Base-by-base conservation (phyloP, 2,797 vertebrate species). In the Centroberyx gerrardi region DNA sequence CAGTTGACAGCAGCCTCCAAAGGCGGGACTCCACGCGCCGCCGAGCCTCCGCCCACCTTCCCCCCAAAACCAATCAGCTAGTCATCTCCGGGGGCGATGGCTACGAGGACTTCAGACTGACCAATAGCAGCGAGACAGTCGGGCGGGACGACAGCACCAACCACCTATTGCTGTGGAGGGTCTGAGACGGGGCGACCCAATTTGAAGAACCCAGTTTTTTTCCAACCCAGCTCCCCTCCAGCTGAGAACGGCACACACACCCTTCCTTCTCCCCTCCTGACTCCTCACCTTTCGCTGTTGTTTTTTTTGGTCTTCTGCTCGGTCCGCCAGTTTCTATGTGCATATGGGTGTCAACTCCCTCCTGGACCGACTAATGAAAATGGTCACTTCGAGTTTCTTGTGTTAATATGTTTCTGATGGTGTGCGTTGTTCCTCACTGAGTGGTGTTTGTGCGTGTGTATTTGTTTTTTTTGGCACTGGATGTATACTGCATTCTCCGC, bases 101-200 rank as follows among this genome's bases (percentile, higher is more conserved):
- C 52, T 99, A 98, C 2, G 98, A 99, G 92, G 98, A 99, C 88
- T 99, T 99, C 93, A 94, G 97, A 53, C 95, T 99, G 87, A 98
- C 96, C 85, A 93, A 94, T 88, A 98, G 97, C 96, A 99, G 97
- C 1, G 98, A 99, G 93, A 97, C 98, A 0, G 97, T 99, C 36
- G 98, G 98, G 62, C 93, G 98, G 63, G 98, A 99, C 0, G 98
- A 99, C 94, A 99, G 98, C 89, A 99, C 98, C 84, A 99, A 99
- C 93, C 98, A 99, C 81, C 95, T 99, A 74, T 95, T 99, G 75
- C 96, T 99, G 8, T 99, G 98, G 98, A 95, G 96, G 87, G 96
- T 97, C 76, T 99, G 96, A 98, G 70, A 70, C 87, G 8, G 22
- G 42, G 68, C 0, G 1, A 56, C n/a, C 33, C 17, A 1, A 14